Evolutionary conservation across 2,888 invertebrate species (phyloP).

Genomic region (Subacronicta megacephala): DNA sequence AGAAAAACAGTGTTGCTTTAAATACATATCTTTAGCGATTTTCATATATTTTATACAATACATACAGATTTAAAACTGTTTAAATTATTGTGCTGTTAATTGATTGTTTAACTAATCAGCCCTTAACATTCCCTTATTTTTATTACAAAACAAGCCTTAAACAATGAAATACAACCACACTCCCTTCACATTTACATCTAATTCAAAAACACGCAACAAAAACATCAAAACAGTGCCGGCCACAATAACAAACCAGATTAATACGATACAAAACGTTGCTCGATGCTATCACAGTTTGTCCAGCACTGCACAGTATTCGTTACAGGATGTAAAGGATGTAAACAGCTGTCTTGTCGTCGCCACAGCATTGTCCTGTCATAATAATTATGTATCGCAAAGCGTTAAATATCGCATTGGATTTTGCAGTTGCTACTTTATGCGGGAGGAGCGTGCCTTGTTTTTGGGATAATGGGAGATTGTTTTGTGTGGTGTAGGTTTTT

Average conservation of each 20-base stretch:
- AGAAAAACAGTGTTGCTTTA: no score
- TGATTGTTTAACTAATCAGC: no score
- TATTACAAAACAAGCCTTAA: neutral
- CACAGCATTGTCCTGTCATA: conserved; percentile 83
- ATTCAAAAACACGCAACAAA: conserved; percentile 37
- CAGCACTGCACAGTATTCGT: conserved; percentile 58
- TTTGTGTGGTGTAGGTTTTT: neutral
- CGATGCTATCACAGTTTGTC: conserved; percentile 72
- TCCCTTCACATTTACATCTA: conserved; percentile 37
- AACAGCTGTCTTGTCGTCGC: conserved; percentile 72
- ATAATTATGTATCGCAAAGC: conserved; percentile 82
- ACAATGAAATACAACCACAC: conserved; percentile 13
- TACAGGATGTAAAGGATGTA: conserved; percentile 69
- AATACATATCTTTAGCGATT: no score
- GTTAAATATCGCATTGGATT: conserved; percentile 75
- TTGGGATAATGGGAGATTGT: conserved; percentile 17
- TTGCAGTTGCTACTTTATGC: conserved; percentile 68
- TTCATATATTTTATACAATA: no score
- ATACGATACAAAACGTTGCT: conserved; percentile 68
- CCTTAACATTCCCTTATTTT: no score
- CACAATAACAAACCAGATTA: conserved; percentile 73
- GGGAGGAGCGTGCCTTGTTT: conserved; percentile 44
- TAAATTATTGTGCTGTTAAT: no score
- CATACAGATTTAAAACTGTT: no score
- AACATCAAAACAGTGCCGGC: conserved; percentile 55